phyloP scores from a whole-genome alignment of 2,888 invertebrate species.

The Heliconius charithonia region DNA sequence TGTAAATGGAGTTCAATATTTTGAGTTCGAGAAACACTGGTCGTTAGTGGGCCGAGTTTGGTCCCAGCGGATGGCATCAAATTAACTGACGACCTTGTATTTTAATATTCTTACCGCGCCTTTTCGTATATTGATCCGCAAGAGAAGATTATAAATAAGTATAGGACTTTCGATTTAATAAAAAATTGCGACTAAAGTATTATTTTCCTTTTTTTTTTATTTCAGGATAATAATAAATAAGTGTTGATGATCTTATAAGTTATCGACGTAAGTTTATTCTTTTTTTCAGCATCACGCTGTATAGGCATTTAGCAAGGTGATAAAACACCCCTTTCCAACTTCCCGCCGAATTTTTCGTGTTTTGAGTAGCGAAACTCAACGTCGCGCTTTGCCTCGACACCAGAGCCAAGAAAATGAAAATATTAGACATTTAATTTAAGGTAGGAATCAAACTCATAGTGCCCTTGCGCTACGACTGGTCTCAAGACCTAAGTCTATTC shows the following conservation, averaged over 20 bases:
- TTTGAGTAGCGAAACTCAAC: no score
- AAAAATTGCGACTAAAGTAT: neutral
- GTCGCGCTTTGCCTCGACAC: no score
- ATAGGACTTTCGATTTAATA: neutral
- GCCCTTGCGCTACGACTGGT: no score
- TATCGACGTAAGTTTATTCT: neutral
- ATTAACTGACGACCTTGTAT: slow-evolving; percentile 36
- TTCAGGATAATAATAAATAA: neutral
- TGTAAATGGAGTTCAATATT: slow-evolving; percentile 26
- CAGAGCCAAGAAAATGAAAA: no score
- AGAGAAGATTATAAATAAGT: neutral
- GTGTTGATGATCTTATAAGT: neutral
- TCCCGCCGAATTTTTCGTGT: no score
- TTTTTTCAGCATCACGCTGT: no score
- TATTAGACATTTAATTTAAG: no score
- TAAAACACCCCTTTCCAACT: no score
- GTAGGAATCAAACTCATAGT: no score
- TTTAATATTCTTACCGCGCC: slow-evolving; percentile 33
- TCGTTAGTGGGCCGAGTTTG: slow-evolving; percentile 2
- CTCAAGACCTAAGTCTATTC: slow-evolving; percentile 6
- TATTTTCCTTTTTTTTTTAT: neutral
- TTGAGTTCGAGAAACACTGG: slow-evolving; percentile 16
- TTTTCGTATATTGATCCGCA: slow-evolving; percentile 26
- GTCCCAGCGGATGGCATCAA: slow-evolving; percentile 20
- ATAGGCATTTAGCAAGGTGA: no score